These are phyloP conservation scores for Siphlonurus alternatus DNA, from an alignment of 2,888 invertebrate genomes.

Conservation along the genomic window DNA sequence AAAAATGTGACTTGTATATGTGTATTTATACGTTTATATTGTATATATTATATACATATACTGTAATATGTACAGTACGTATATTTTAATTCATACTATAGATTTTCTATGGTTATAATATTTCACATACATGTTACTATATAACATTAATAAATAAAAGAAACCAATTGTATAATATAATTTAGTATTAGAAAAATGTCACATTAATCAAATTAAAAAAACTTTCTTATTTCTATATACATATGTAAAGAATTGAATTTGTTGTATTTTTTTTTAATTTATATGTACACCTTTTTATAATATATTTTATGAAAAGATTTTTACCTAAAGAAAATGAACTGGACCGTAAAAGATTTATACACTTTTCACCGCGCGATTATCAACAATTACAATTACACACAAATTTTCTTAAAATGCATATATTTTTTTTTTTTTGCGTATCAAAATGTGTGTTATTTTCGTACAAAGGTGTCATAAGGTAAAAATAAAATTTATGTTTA, in stretches of 20 bases:
- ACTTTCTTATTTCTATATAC: neutral
- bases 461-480: neutral
- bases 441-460: neutral
- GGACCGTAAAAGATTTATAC: neutral
- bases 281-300: neutral
- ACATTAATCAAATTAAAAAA: neutral
- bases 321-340: neutral
- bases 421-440: neutral
- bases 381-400: neutral
- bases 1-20: neutral
- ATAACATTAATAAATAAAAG: conserved; percentile 1
- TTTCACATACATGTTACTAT: neutral
- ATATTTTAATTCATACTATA: neutral
- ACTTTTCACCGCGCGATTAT: neutral
- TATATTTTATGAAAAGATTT: neutral
- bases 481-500: neutral
- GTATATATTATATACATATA: neutral
- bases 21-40: neutral
- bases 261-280: neutral
- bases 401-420: neutral
- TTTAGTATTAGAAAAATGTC: conserved; percentile 2
- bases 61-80: neutral
- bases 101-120: neutral
- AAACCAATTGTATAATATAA: neutral
- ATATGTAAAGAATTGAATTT: neutral